Conservation (phyloP, 2,888 invertebrate species). For the Synanthedon vespiformis region DNA sequence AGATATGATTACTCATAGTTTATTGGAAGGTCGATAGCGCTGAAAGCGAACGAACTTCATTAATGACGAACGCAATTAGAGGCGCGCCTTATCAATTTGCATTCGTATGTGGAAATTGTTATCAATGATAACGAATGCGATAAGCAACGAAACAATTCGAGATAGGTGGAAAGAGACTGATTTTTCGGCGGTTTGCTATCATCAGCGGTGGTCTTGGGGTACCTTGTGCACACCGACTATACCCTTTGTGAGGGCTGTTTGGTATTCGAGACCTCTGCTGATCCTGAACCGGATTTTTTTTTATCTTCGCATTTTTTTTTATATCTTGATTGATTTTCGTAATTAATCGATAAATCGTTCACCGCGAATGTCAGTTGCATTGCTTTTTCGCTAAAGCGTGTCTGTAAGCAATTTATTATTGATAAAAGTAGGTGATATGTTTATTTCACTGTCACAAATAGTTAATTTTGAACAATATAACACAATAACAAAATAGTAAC, state of each 20-base stretch:
- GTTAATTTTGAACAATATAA: too few species aligned
- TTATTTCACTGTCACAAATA: too few species aligned
- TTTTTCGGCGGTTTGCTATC: slow-evolving; percentile 44
- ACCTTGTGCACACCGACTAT: slow-evolving; percentile 36
- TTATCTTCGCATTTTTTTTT: slow-evolving; percentile 50
- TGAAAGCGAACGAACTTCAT: not conserved
- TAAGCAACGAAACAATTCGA: slow-evolving; percentile 24
- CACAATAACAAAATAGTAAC: too few species aligned
- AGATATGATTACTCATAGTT: not conserved
- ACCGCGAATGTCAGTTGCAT: slow-evolving; percentile 3
- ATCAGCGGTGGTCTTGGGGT: slow-evolving; percentile 69
- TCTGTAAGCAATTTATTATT: too few species aligned
- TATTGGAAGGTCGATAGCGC: not conserved
- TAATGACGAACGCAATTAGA: not conserved
- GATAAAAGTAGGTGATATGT: too few species aligned
- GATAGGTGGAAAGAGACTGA: slow-evolving; percentile 32
- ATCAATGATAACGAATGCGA: slow-evolving; percentile 47
- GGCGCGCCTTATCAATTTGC: not conserved
- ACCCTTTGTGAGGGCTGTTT: slow-evolving; percentile 38
- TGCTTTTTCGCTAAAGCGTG: too few species aligned
- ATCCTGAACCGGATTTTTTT: slow-evolving; percentile 51
- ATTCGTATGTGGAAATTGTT: slow-evolving; percentile 11
- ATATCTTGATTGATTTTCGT: slow-evolving; percentile 57
- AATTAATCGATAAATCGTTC: slow-evolving; percentile 40
- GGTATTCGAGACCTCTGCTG: slow-evolving; percentile 73